Percentiles rank a stretch among this genome's conserved stretches.
phyloP scores from a whole-genome alignment of 1,140 invertebrate species.

The Protaetia brevitarsis region DNA sequence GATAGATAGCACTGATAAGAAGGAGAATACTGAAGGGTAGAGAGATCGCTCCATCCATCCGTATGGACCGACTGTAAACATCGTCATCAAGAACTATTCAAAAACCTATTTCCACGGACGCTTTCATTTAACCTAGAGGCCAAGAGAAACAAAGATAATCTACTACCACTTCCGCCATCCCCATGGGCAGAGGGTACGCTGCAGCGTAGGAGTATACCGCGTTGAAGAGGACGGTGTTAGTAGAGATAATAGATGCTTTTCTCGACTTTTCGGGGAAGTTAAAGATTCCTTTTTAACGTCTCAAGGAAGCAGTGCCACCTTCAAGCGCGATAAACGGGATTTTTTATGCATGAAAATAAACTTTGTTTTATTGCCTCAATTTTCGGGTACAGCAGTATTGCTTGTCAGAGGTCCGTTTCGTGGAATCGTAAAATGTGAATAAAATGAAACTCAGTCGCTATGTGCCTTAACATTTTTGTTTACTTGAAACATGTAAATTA shows the following conservation, averaged over 20 bases:
- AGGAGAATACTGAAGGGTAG: background rate
- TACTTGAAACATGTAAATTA: too few relatives aligned
- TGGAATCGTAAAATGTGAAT: constrained; percentile 12
- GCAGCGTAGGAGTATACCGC: too few relatives aligned
- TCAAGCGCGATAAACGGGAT: constrained; percentile 2
- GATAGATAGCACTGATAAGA: constrained; percentile 12
- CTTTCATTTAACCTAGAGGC: constrained; percentile 16
- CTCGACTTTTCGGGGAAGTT: constrained; percentile 13
- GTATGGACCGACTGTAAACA: constrained; percentile 8
- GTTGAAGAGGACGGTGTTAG: background rate
- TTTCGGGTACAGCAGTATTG: background rate
- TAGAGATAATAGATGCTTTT: constrained; percentile 11
- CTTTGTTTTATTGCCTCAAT: constrained; percentile 15
- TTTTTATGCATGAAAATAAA: background rate
- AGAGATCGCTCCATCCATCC: background rate
- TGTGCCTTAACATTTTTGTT: background rate
- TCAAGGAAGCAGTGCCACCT: background rate
- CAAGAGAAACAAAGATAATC: constrained; percentile 9
- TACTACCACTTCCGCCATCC: background rate
- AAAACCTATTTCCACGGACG: background rate
- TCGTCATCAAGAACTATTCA: constrained; percentile 14
- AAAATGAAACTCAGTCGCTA: background rate
- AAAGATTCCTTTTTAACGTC: constrained; percentile 11
- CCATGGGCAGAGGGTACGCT: too few relatives aligned
- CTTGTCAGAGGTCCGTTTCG: background rate